phyloP scores from a whole-genome alignment of 2,888 invertebrate genomes.

The Bembecia ichneumoniformis region DNA sequence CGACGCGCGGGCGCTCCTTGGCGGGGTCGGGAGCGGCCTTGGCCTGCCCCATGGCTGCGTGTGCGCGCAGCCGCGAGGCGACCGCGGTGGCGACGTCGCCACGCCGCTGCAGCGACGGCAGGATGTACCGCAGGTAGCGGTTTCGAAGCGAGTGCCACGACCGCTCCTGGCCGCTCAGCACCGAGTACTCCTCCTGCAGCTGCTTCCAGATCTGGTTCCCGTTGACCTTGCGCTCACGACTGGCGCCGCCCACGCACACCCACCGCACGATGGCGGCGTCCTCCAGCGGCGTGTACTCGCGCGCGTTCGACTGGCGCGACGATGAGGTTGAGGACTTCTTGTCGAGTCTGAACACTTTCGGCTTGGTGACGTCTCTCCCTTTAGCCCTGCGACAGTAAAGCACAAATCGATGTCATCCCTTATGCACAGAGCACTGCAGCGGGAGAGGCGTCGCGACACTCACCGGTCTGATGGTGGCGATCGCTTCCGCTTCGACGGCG shows the following conservation, averaged over 20 bases:
- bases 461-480: no score
- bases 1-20: conserved; percentile 6
- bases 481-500: no score
- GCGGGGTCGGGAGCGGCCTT: neutral
- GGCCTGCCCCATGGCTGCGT: conserved; percentile 23
- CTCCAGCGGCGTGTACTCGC: conserved; percentile 41
- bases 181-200: conserved; percentile 24
- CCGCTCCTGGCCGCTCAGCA: conserved; percentile 34
- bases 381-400: no score
- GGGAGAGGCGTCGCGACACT: no score
- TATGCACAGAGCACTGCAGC: no score
- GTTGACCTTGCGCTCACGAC: conserved; percentile 37
- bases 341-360: neutral
- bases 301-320: conserved; percentile 7
- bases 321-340: neutral
- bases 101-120: conserved; percentile 30
- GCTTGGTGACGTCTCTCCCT: no score
- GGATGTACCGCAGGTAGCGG: conserved; percentile 56
- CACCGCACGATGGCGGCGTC: conserved; percentile 50
- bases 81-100: conserved; percentile 7
- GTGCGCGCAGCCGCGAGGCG: conserved; percentile 27
- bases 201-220: conserved; percentile 52
- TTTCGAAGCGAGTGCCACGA: conserved; percentile 63
- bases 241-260: conserved; percentile 21
- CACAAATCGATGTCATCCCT: no score